Evolutionary conservation across 2,888 invertebrate genomes (phyloP).

Genomic region (Pristionchus exspectatus): DNA sequence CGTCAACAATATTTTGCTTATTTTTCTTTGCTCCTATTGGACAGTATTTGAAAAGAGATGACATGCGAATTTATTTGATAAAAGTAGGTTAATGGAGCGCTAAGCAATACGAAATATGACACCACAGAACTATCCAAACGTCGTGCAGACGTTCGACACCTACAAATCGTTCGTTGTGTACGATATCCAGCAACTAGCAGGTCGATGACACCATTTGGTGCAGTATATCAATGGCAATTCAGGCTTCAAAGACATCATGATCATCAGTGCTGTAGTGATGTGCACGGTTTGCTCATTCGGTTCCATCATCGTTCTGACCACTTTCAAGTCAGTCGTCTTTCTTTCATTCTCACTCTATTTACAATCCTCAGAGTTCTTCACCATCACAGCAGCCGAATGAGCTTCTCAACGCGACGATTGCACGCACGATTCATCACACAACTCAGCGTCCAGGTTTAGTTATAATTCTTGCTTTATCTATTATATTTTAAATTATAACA

Average conservation of each 20-base stretch:
- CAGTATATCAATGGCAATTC: background rate
- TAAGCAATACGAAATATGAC: no score
- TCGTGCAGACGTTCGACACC: background rate
- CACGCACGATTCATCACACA: background rate
- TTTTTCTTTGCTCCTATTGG: background rate
- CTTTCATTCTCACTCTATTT: background rate
- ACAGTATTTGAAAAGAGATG: background rate
- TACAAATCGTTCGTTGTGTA: conserved; percentile 20
- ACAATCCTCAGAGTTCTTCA: background rate
- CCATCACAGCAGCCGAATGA: background rate
- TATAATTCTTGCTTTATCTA: no score
- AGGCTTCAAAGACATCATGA: background rate
- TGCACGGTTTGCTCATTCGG: background rate
- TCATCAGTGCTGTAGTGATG: background rate
- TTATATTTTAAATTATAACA: background rate
- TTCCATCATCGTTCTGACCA: background rate
- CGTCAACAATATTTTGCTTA: background rate
- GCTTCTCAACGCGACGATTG: background rate
- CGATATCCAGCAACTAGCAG: background rate
- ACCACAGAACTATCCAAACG: background rate
- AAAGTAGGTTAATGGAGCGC: background rate
- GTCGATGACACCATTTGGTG: background rate
- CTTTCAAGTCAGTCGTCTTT: background rate
- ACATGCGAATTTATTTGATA: background rate
- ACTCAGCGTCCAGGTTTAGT: background rate